Evolutionary conservation across 2,888 invertebrate genomes (phyloP).

Genomic region (Eledone cirrhosa): DNA sequence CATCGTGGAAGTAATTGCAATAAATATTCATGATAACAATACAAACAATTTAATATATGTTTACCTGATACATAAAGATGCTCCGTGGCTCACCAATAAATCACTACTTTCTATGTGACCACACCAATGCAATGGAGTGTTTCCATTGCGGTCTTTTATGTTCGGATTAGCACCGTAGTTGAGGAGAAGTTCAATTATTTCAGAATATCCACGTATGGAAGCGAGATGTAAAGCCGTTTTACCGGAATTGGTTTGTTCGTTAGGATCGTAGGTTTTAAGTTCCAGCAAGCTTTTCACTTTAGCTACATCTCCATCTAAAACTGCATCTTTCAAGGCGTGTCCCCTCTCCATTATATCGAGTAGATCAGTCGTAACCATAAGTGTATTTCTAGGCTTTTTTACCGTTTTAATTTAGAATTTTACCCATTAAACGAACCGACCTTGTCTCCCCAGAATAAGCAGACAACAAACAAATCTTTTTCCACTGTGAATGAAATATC

Average conservation of each 20-base stretch:
- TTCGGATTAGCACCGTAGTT: constrained; percentile 41
- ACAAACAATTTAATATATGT: too few species aligned
- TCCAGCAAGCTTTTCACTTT: constrained; percentile 32
- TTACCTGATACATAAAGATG: constrained; percentile 39
- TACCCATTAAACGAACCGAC: too few species aligned
- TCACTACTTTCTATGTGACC: constrained; percentile 46
- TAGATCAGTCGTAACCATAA: constrained; percentile 24
- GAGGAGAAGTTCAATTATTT: constrained; percentile 39
- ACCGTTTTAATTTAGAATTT: too few species aligned
- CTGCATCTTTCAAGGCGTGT: constrained; percentile 35
- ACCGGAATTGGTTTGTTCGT: constrained; percentile 37
- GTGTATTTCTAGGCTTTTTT: neutral
- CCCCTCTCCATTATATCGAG: constrained; percentile 41
- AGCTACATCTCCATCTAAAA: constrained; percentile 36
- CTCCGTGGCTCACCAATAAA: constrained; percentile 42
- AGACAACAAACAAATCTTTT: too few species aligned
- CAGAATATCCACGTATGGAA: constrained; percentile 39
- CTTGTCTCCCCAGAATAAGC: too few species aligned
- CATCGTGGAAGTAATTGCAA: too few species aligned
- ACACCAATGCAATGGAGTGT: constrained; percentile 51
- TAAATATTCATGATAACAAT: too few species aligned
- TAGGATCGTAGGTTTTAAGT: constrained; percentile 33
- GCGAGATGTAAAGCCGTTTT: constrained; percentile 42
- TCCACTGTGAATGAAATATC: too few species aligned
- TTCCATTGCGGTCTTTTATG: constrained; percentile 42